phyloP scores from a whole-genome alignment of 2,888 invertebrate species.

The Lymantria monacha region DNA sequence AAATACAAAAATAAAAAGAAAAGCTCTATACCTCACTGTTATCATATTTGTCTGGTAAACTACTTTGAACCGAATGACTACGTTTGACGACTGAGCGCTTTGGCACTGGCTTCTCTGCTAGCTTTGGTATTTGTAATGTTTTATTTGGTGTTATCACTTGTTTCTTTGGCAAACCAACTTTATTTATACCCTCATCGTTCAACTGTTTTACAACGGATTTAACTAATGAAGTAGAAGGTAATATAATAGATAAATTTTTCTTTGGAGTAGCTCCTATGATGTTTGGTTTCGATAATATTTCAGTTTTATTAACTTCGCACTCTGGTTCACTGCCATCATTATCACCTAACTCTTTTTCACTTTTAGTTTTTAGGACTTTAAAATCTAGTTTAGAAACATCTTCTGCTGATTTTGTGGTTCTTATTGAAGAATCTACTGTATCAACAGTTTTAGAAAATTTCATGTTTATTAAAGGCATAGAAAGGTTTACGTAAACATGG shows the following conservation, averaged over 20 bases:
- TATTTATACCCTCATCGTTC: constrained; percentile 67
- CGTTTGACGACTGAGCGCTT: constrained; percentile 68
- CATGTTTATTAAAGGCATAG: constrained; percentile 73
- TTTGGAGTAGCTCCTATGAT: constrained; percentile 75
- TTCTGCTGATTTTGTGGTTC: constrained; percentile 64
- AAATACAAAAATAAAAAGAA: constrained; percentile 29
- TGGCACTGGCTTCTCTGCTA: constrained; percentile 74
- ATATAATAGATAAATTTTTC: constrained; percentile 51
- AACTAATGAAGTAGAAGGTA: constrained; percentile 72
- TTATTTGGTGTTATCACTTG: constrained; percentile 73
- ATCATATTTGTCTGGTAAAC: constrained; percentile 54
- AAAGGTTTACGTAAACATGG: constrained; percentile 82
- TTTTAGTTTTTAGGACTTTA: constrained; percentile 23
- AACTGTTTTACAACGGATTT: constrained; percentile 69
- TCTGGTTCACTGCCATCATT: constrained; percentile 25
- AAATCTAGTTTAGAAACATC: constrained; percentile 48
- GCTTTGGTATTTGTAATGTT: constrained; percentile 77
- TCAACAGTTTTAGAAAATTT: constrained; percentile 54
- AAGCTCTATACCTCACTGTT: constrained; percentile 73
- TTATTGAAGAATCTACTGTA: constrained; percentile 60
- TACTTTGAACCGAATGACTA: constrained; percentile 73
- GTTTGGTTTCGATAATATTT: constrained; percentile 58
- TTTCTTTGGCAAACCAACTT: constrained; percentile 65
- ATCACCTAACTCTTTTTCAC: constrained; percentile 25
- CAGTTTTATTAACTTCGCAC: constrained; percentile 32